Base-by-base conservation (phyloP, 2,113 vertebrate genomes). In the Dasyprocta punctata region DNA sequence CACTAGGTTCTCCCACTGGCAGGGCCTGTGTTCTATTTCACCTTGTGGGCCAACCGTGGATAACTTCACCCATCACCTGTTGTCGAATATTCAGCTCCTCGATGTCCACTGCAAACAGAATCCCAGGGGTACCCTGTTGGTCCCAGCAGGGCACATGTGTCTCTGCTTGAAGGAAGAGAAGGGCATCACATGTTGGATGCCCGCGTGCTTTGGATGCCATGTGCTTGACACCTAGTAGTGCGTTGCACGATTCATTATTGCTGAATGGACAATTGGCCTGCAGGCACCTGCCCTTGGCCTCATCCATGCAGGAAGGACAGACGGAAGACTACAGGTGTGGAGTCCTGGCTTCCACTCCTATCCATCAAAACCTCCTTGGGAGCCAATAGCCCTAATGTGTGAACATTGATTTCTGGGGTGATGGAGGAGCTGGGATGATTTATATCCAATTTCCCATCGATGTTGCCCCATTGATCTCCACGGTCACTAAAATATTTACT, bases 391-490 rank as follows among this genome's bases (percentile, higher is more conserved):
- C 98, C 98, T 99, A 99, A 99, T 99, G 99, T 99, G 99, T 99
- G 99, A 99, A 99, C 99, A 99, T 99, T 99, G 99, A 99, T 99
- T 99, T 99, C 98, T 98, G 99, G 99, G 99, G 98, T 95, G 98
- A 98, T 95, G 2, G 98, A 80, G 87, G 93, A 98, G 97, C 98
- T 85, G 63, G 97, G 28, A 97, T 99, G 99, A 99, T 99, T 99
- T 99, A 99, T 98, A 99, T 98, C 97, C 97, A 98, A 98, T 99
- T 99, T 99, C 98, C 99, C 99, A 99, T 99, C 98, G 98, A 99
- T 99, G 99, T 99, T 98, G 98, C 97, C 90, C 98, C 98, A 99
- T 99, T 98, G 99, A 99, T 99, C 99, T 98, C 97, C 97, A 96
- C 1, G 89, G 98, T 98, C 98, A 97, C 98, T 99, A 98, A 99